Base-by-base conservation (phyloP, 2,113 vertebrate genomes). In the Cervus canadensis region DNA sequence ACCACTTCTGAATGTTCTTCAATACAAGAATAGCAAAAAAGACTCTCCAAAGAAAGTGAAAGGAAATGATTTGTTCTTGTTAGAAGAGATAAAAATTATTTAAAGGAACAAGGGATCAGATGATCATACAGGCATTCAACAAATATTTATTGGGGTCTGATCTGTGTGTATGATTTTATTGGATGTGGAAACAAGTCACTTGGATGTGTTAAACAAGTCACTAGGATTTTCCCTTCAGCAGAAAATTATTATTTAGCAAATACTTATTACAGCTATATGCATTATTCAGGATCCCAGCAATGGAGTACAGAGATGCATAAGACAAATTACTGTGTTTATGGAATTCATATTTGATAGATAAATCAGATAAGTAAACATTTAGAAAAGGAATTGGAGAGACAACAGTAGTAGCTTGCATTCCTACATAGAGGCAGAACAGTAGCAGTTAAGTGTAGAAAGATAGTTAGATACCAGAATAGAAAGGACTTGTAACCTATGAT, bases 1-100 rank as follows among this genome's bases (percentile, higher is more conserved):
- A 92, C 11, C 19, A 36, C 59, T 95, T 97, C 11, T 93, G 76
- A 74, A 57, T 94, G 30, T 94, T 94, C 60, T 93, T 25, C 91
- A 91, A 86, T 40, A 87, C 7, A 95, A 85, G 62, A 81, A 96
- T 45, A 96, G n/a, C 14, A 93, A 78, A 87, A 76, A 40, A 92
- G 6, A 74, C 19, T 93, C 86, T 59, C 28, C 6, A 74, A 93
- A 87, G 33, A 86, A 93, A 89, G 21, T 30, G 43, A 52, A 94
- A 67, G 12, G 45, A 94, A 88, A 79, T 14, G 0, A 90, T 59
- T 93, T 81, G 1, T 12, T 94, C 36, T 96, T 83, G 1, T 89
- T 86, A 36, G n/a, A 71, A 36, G 50, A 89, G 87, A 57, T 36
- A 3, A 94, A 84, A 57, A 45, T 60, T 89, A 64, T 76, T 87